phyloP scores from a whole-genome alignment of 35 echinoderm and acorn worm genomes.

The Apostichopus californicus region DNA sequence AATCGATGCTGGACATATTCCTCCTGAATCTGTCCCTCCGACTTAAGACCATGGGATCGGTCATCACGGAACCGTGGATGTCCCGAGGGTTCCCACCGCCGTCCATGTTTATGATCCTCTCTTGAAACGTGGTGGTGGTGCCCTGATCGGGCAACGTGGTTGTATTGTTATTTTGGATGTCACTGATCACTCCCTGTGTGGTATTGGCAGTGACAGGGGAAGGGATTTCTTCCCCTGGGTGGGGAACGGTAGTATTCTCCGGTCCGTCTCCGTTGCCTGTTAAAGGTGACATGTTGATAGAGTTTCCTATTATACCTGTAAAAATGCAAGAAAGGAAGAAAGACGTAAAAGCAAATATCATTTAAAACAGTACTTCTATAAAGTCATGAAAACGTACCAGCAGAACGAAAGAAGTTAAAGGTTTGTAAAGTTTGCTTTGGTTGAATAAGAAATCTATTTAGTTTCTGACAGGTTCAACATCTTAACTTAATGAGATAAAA shows the following conservation, averaged over 20 bases:
- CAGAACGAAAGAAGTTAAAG: no score
- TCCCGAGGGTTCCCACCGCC: not conserved
- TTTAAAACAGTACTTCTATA: no score
- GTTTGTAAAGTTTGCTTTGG: no score
- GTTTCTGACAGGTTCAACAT: no score
- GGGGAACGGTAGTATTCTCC: not conserved
- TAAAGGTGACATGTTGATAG: slow-evolving; percentile 79
- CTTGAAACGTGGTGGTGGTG: not conserved
- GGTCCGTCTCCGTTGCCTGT: slow-evolving; percentile 57
- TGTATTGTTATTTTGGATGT: slow-evolving; percentile 77
- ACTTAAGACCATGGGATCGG: slow-evolving; percentile 21
- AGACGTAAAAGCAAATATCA: no score
- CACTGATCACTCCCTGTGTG: slow-evolving; percentile 28
- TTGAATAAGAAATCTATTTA: no score
- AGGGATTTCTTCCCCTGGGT: slow-evolving; percentile 17
- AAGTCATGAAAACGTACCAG: no score
- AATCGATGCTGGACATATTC: slow-evolving; percentile 92
- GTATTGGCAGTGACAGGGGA: not conserved
- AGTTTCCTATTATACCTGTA: slow-evolving; percentile 75
- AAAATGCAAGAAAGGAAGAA: not conserved
- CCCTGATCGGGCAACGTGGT: not conserved
- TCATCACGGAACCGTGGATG: not conserved
- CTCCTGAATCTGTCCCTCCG: slow-evolving; percentile 61
- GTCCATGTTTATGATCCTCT: not conserved
- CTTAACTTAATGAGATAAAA: no score